phyloP scores from a whole-genome alignment of 2,113 vertebrate genomes.

The Myocastor coypus region DNA sequence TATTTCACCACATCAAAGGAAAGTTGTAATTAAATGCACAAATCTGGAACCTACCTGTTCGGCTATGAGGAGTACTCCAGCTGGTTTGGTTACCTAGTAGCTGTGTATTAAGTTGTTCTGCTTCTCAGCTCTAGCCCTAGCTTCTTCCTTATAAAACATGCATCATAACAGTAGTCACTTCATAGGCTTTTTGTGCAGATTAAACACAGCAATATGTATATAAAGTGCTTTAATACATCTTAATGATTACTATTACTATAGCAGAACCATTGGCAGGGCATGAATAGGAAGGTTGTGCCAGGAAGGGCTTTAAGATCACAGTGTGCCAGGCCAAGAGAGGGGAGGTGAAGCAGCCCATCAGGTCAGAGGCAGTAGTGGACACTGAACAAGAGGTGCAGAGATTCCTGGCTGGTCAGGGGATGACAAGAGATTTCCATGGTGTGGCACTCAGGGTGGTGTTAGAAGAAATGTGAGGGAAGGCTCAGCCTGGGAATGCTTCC shows the following conservation, averaged over 20 bases:
- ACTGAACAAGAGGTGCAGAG: neutral
- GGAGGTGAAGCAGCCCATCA: neutral
- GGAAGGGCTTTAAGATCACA: neutral
- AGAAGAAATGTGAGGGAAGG: neutral
- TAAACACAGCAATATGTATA: neutral
- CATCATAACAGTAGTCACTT: neutral
- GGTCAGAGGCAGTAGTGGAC: neutral
- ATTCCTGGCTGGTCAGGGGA: neutral
- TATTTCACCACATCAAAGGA: neutral
- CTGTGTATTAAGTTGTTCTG: neutral
- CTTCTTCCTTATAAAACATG: neutral
- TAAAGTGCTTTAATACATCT: constrained; percentile 55
- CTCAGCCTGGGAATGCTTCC: neutral
- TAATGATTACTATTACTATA: constrained; percentile 36
- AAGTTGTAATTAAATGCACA: neutral
- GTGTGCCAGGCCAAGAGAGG: neutral
- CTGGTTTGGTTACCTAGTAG: neutral
- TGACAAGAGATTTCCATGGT: neutral
- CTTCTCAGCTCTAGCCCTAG: neutral
- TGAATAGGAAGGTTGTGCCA: neutral
- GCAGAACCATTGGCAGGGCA: neutral
- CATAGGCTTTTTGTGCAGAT: constrained; percentile 5
- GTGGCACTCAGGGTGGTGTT: neutral
- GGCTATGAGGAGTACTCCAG: neutral
- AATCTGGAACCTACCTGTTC: neutral